Evolutionary conservation across 2,888 invertebrate species (phyloP).

Genomic region (Rhorus exstirpatorius): DNA sequence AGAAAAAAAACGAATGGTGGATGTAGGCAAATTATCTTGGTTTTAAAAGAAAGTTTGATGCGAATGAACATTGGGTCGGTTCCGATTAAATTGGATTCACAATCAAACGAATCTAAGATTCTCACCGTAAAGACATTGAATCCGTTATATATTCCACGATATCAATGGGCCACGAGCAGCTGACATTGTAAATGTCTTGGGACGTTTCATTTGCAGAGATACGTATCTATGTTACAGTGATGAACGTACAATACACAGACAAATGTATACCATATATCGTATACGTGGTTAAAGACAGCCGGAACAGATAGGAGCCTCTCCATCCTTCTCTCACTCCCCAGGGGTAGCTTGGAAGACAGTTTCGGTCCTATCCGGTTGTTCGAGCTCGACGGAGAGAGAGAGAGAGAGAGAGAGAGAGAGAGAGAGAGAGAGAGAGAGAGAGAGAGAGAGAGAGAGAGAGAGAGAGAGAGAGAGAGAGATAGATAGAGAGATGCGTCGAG

Average conservation of each 20-base stretch:
- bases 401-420: slow-evolving; percentile 30
- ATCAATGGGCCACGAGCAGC: background rate
- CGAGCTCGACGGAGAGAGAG: slow-evolving; percentile 5
- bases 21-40: too few species aligned
- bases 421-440: slow-evolving; percentile 12
- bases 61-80: too few species aligned
- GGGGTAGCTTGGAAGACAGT: slow-evolving; percentile 45
- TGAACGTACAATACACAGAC: slow-evolving; percentile 27
- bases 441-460: slow-evolving; percentile 32
- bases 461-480: slow-evolving; percentile 11
- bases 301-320: slow-evolving; percentile 48
- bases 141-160: background rate
- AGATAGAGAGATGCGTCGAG: slow-evolving; percentile 54
- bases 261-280: slow-evolving; percentile 38
- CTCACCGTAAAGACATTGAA: too few species aligned
- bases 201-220: slow-evolving; percentile 50
- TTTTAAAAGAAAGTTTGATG: too few species aligned
- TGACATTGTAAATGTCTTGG: slow-evolving; percentile 57
- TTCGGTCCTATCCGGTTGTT: slow-evolving; percentile 30
- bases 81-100: too few species aligned
- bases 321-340: slow-evolving; percentile 37
- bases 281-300: slow-evolving; percentile 51
- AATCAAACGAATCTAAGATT: too few species aligned
- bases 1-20: too few species aligned
- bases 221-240: slow-evolving; percentile 22